Conservation (phyloP, 2,797 vertebrate genomes). For the Nothura maculosa region DNA sequence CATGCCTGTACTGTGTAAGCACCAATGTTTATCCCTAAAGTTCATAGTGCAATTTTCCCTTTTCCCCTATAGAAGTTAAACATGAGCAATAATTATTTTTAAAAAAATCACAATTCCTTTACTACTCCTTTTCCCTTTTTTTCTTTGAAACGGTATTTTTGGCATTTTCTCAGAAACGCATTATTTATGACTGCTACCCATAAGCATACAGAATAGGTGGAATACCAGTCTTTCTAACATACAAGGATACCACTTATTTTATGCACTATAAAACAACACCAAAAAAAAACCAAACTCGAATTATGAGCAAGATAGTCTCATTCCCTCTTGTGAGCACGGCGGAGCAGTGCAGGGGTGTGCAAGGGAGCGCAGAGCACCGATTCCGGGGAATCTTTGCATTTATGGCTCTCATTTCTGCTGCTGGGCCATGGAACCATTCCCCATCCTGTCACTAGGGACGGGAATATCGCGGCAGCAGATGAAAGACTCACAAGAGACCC, state of each 20-base stretch:
- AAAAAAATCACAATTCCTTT: constrained; percentile 38
- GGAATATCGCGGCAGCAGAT: background rate
- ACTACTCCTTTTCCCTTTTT: constrained; percentile 30
- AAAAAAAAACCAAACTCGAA: background rate
- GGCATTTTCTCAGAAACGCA: constrained; percentile 55
- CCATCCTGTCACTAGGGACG: background rate
- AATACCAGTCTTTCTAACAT: background rate
- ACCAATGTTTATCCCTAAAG: constrained; percentile 73
- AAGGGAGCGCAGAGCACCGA: background rate
- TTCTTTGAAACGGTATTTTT: constrained; percentile 63
- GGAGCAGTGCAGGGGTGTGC: background rate
- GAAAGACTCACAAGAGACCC: background rate
- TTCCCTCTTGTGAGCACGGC: background rate
- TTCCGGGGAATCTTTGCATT: background rate
- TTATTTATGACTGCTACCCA: background rate
- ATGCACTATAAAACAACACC: background rate
- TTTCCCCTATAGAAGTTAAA: constrained; percentile 68
- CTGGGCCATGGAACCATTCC: background rate
- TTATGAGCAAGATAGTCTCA: background rate
- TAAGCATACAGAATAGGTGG: background rate
- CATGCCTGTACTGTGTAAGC: constrained; percentile 62
- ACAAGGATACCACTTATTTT: background rate
- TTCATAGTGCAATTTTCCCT: constrained; percentile 80
- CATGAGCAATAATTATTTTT: constrained; percentile 36
- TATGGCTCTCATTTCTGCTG: background rate